Evolutionary conservation across 2,888 invertebrate genomes (phyloP).

Genomic region (Apamea epomidion): DNA sequence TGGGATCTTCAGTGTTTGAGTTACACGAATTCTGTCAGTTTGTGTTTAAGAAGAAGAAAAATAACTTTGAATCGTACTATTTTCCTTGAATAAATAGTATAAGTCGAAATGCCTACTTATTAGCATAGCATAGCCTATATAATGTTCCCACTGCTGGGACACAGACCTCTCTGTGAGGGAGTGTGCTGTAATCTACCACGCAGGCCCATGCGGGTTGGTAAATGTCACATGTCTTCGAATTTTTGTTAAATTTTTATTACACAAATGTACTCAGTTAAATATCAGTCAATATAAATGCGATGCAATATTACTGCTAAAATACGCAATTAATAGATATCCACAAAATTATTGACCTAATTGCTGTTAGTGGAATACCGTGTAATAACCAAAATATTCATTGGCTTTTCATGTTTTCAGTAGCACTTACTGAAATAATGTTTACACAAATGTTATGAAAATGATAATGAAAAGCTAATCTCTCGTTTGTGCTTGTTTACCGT

Average conservation of each 20-base stretch:
- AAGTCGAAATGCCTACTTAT: too few relatives aligned
- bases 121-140: too few relatives aligned
- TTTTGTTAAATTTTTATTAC: too few relatives aligned
- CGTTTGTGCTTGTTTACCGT: conserved; percentile 44
- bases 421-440: conserved; percentile 54
- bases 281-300: conserved; percentile 4
- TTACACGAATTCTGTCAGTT: neutral
- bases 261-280: neutral
- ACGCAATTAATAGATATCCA: conserved; percentile 18
- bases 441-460: conserved; percentile 58
- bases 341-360: conserved; percentile 27
- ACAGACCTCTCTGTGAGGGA: neutral
- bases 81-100: neutral
- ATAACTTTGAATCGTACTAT: neutral
- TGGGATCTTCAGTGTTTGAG: neutral
- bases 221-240: neutral
- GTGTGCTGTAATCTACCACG: neutral
- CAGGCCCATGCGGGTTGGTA: neutral
- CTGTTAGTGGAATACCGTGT: neutral
- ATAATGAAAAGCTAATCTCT: conserved; percentile 54
- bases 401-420: conserved; percentile 44
- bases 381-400: conserved; percentile 28
- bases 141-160: neutral
- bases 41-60: neutral
- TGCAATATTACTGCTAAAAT: conserved; percentile 25